Conservation (phyloP, 2,113 vertebrate genomes). For the Dascyllus trimaculatus region DNA sequence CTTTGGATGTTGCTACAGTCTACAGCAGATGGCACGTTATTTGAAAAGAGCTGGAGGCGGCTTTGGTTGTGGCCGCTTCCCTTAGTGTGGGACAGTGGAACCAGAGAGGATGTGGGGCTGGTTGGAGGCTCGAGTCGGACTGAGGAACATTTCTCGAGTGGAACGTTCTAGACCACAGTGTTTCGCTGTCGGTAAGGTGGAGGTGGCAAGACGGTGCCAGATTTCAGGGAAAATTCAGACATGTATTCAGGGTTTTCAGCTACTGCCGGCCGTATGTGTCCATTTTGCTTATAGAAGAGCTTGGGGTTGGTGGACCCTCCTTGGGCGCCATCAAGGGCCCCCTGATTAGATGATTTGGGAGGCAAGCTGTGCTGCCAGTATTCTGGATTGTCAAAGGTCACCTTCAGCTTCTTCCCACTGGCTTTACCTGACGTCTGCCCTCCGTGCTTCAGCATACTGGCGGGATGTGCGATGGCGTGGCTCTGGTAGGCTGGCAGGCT, state of each 20-base stretch:
- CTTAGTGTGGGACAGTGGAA: conserved; percentile 48
- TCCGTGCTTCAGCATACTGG: conserved; percentile 79
- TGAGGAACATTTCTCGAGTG: conserved; percentile 31
- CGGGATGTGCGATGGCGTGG: conserved; percentile 66
- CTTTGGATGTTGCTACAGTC: conserved; percentile 65
- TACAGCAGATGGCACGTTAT: conserved; percentile 58
- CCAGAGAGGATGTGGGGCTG: conserved; percentile 56
- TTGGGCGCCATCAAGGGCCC: conserved; percentile 81
- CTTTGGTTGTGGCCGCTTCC: conserved; percentile 29
- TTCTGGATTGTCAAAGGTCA: conserved; percentile 98
- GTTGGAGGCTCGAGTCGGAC: conserved; percentile 46
- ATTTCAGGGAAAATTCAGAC: conserved; percentile 94
- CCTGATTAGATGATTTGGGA: conserved; percentile 88
- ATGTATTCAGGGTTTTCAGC: conserved; percentile 97
- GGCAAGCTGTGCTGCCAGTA: conserved; percentile 98
- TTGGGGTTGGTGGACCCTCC: conserved; percentile 94
- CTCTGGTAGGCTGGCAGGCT: conserved; percentile 78
- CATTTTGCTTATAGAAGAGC: conserved; percentile 97
- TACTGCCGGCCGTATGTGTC: conserved; percentile 91
- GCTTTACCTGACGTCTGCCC: conserved; percentile 75
- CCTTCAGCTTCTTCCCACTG: conserved; percentile 91
- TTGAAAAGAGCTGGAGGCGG: conserved; percentile 33
- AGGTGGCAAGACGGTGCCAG: conserved; percentile 93
- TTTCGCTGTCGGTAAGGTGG: conserved; percentile 98
- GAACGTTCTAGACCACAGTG: conserved; percentile 91